These are phyloP conservation scores for Microctenopoma steveboyesi DNA, from an alignment of 2,797 vertebrate genomes.

Conservation along the genomic window DNA sequence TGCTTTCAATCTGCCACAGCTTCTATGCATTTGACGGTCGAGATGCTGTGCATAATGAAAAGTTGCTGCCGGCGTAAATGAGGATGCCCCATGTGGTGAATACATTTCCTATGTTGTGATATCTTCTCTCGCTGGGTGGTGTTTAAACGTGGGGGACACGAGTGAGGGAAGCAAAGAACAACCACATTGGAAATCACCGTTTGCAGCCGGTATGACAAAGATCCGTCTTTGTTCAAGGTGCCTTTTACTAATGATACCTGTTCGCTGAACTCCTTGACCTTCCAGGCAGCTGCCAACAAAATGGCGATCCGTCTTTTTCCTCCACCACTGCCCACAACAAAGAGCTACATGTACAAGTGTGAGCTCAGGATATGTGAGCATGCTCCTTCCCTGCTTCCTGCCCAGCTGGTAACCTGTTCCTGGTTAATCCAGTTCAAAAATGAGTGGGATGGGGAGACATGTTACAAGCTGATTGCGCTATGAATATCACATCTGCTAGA, in stretches of 20 bases:
- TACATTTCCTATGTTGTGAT: background rate
- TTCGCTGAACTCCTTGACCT: background rate
- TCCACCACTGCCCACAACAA: background rate
- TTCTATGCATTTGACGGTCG: background rate
- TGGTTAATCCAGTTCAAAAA: background rate
- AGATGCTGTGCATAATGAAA: background rate
- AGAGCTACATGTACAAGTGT: background rate
- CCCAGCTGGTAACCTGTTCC: background rate
- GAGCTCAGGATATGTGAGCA: background rate
- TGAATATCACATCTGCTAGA: background rate
- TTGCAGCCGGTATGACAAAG: too few species aligned
- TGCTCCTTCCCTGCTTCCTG: background rate
- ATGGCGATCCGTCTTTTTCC: conserved; percentile 5
- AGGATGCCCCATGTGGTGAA: background rate
- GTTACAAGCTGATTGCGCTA: background rate
- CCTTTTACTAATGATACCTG: background rate
- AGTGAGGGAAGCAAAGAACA: background rate
- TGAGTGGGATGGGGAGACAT: background rate
- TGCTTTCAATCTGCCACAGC: background rate
- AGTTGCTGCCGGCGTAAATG: background rate
- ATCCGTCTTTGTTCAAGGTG: background rate
- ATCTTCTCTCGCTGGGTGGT: background rate
- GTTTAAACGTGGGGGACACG: background rate
- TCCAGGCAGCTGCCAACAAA: background rate
- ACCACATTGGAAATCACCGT: background rate